These are phyloP conservation scores for Mantis religiosa DNA, from an alignment of 2,888 invertebrate genomes.

Conservation along the genomic window DNA sequence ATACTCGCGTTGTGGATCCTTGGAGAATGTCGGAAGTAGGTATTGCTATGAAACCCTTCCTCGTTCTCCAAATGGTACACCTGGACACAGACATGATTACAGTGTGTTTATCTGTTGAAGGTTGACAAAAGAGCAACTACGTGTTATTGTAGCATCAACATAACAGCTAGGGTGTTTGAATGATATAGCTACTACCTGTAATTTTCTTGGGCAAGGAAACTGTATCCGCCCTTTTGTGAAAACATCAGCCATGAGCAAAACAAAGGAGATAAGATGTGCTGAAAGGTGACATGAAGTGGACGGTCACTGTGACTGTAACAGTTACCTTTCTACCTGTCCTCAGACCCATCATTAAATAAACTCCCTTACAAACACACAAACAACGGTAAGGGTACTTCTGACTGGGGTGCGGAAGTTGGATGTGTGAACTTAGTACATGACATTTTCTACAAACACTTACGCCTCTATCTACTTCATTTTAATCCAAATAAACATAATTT, in stretches of 20 bases:
- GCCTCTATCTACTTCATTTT: too few relatives aligned
- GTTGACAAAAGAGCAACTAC: neutral
- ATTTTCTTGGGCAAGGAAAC: slow-evolving; percentile 2
- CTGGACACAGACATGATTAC: too few relatives aligned
- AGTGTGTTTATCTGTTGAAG: neutral
- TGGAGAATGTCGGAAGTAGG: too few relatives aligned
- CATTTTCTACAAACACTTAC: too few relatives aligned
- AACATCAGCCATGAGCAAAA: neutral
- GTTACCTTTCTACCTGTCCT: neutral
- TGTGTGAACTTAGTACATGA: too few relatives aligned
- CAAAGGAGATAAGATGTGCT: neutral
- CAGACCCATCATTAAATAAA: neutral
- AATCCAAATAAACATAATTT: too few relatives aligned
- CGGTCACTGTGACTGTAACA: neutral
- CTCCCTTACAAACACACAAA: too few relatives aligned
- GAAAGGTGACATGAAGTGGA: slow-evolving; percentile 22
- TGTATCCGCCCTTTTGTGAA: neutral
- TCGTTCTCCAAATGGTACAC: too few relatives aligned
- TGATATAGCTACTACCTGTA: neutral
- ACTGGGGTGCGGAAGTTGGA: too few relatives aligned
- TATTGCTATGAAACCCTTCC: too few relatives aligned
- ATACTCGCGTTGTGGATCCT: too few relatives aligned
- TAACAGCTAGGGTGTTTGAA: slow-evolving; percentile 1
- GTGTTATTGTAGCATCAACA: neutral
- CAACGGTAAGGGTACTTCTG: too few relatives aligned